Evolutionary conservation across 2,113 vertebrate genomes (phyloP), one percentile per base, ranked within the genome.

Genomic region (Prochilodus magdalenae): DNA sequence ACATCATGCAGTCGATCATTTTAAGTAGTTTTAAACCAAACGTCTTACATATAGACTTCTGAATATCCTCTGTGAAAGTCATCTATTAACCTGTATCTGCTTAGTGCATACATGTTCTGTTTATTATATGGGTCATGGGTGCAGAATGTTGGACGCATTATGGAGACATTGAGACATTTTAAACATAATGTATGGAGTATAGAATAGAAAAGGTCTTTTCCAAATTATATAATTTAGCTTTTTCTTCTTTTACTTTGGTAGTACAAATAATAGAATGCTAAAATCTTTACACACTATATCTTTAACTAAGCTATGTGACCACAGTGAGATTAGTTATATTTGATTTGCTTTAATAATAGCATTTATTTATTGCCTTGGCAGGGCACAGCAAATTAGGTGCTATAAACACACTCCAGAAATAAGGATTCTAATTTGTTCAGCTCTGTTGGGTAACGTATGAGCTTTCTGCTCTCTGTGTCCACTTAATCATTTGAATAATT

Each of bases 401-500:
- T 88, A 86, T 89, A 89, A 90, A 90, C 84, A 86, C 80, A 89
- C 80, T 81, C 79, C 77, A 55, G 84, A 89, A 83, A 88, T 79
- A 71, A 81, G 84, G 63, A 85, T 77, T 85, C 80, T 86, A 86
- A 89, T 91, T 89, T 84, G 88, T 86, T 89, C 87, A 84, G 86
- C 86, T 80, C 87, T 82, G 82, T 51, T 84, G 76, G 79, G 79
- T 88, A 81, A 82, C 86, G 76, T 74, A 74, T 81, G 86, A 83
- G 78, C 85, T 86, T 86, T 87, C 76, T 89, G 86, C 82, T 86
- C 86, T 33, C 12, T 79, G 74, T 49, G 26, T 85, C 79, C 83
- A 51, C 26, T 83, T 89, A 88, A 88, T 90, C 83, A 88, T 89
- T 85, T 87, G 86, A 89, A 88, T 90, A 89, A 91, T 90, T 85